phyloP scores from a whole-genome alignment of 2,888 invertebrate genomes.

The Xylota sylvarum region DNA sequence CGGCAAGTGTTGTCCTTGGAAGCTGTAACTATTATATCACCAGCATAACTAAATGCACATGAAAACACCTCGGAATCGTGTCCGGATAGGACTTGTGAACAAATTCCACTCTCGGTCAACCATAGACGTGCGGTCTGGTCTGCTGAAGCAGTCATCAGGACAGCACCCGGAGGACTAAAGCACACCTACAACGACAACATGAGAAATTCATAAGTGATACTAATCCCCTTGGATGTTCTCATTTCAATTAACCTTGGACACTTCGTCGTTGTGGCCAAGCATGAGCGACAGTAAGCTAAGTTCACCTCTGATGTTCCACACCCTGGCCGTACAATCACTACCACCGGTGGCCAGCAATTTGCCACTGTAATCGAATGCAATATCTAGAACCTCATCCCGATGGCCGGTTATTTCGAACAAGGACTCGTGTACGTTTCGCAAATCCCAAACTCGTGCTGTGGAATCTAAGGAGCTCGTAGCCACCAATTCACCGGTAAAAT shows the following conservation, averaged over 20 bases:
- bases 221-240: neutral
- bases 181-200: slow-evolving; percentile 87
- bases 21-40: slow-evolving; percentile 92
- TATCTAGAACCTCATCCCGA: slow-evolving; percentile 90
- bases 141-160: slow-evolving; percentile 90
- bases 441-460: slow-evolving; percentile 90
- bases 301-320: slow-evolving; percentile 88
- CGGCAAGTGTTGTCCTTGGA: slow-evolving; percentile 93
- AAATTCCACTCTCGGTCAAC: slow-evolving; percentile 88
- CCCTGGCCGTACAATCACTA: slow-evolving; percentile 90
- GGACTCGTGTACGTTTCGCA: slow-evolving; percentile 85
- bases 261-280: slow-evolving; percentile 89
- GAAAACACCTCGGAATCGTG: slow-evolving; percentile 93
- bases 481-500: slow-evolving; percentile 88
- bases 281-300: slow-evolving; percentile 87
- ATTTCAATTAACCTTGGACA: slow-evolving; percentile 86
- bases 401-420: slow-evolving; percentile 88
- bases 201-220: slow-evolving; percentile 19
- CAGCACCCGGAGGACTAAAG: slow-evolving; percentile 92
- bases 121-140: slow-evolving; percentile 91
- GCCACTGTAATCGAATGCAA: slow-evolving; percentile 91
- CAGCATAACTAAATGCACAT: slow-evolving; percentile 92
- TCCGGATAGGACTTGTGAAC: slow-evolving; percentile 90
- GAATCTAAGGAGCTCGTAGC: slow-evolving; percentile 90
- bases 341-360: slow-evolving; percentile 90